A percentile compares a stretch with the other conserved stretches of the same genome.
Evolutionary conservation across 2,888 invertebrate genomes (phyloP).

Genomic region (Andrena marginata): DNA sequence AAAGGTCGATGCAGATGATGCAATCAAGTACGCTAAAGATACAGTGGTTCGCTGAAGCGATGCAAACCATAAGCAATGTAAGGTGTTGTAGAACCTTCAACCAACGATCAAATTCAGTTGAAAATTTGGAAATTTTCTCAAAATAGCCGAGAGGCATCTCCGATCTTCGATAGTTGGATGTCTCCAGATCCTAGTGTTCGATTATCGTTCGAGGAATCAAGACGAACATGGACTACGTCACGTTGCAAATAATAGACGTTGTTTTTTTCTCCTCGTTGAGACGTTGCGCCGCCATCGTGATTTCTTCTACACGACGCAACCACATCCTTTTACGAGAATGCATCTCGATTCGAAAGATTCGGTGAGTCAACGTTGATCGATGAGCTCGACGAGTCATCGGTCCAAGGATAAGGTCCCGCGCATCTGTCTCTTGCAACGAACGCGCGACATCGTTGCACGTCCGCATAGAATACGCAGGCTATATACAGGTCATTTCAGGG

Average conservation of each 20-base stretch:
- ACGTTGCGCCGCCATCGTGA: background rate
- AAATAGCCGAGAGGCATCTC: too few relatives aligned
- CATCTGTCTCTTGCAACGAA: slow-evolving; percentile 36
- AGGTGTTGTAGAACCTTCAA: background rate
- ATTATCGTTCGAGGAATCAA: too few relatives aligned
- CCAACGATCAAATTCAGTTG: background rate
- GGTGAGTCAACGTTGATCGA: slow-evolving; percentile 59
- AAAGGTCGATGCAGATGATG: slow-evolving; percentile 69
- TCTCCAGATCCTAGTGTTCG: too few relatives aligned
- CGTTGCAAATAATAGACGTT: background rate
- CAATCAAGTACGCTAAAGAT: slow-evolving; percentile 60
- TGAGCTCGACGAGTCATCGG: slow-evolving; percentile 47
- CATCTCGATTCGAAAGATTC: slow-evolving; percentile 32
- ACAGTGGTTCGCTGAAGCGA: slow-evolving; percentile 16
- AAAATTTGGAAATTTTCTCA: too few relatives aligned
- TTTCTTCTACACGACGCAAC: background rate
- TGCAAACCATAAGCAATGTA: background rate
- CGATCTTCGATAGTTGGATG: too few relatives aligned
- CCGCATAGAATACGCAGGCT: background rate
- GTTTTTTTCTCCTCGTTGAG: slow-evolving; percentile 2
- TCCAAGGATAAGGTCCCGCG: slow-evolving; percentile 49
- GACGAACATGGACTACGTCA: background rate
- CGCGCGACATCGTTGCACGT: slow-evolving; percentile 1
- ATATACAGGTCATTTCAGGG: slow-evolving; percentile 33
- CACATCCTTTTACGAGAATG: slow-evolving; percentile 21